A percentile compares a stretch with the other conserved stretches of the same genome.
Evolutionary conservation across 30 jellyfish, hydroid and myxozoan genomes (phyloP).

Genomic region (Turritopsis dohrnii): DNA sequence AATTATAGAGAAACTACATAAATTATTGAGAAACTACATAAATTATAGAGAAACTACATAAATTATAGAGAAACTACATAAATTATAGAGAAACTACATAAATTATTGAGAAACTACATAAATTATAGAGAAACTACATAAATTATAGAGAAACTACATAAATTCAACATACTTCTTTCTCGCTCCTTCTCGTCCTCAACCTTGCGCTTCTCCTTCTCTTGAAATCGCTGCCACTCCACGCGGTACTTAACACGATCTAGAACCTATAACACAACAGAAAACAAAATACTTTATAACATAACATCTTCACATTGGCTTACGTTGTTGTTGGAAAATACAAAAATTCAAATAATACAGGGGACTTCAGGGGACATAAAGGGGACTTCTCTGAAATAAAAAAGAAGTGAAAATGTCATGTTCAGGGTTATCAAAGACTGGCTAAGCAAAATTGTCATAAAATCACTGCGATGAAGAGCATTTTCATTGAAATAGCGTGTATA

Average conservation of each 20-base stretch:
- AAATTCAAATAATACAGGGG: not conserved
- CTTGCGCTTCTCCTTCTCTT: slow-evolving; percentile 70
- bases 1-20: too few relatives aligned
- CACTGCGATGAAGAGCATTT: too few relatives aligned
- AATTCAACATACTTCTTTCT: slow-evolving; percentile 89
- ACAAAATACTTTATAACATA: not conserved
- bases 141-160: too few relatives aligned
- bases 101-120: too few relatives aligned
- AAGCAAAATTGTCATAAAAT: too few relatives aligned
- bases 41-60: too few relatives aligned
- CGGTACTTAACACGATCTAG: slow-evolving; percentile 72
- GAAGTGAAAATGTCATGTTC: not conserved
- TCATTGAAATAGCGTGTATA: too few relatives aligned
- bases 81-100: too few relatives aligned
- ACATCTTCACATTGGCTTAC: not conserved
- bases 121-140: too few relatives aligned
- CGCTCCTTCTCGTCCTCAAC: slow-evolving; percentile 87
- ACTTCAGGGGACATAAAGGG: not conserved
- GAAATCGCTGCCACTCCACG: slow-evolving; percentile 89
- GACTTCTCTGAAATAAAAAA: not conserved
- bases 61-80: too few relatives aligned
- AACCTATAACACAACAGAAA: slow-evolving; percentile 34
- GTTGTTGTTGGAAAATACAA: not conserved
- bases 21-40: too few relatives aligned
- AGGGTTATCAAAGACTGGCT: not conserved